Percentiles rank a stretch among this genome's conserved stretches.
Evolutionary conservation across 2,888 invertebrate species (phyloP).

Genomic region (Ochropleura plecta): DNA sequence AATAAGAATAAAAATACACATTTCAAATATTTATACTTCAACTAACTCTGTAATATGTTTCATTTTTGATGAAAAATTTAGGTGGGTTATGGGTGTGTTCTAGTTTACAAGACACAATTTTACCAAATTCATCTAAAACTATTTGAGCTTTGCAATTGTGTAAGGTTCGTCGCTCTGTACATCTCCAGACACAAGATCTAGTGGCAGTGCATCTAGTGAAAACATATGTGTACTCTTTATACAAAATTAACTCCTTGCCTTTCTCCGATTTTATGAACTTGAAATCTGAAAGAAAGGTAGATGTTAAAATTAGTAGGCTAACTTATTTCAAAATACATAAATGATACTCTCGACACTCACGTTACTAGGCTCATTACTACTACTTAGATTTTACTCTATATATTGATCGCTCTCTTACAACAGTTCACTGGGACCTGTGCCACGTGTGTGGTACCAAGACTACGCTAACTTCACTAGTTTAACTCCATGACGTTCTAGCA

Average conservation of each 20-base stretch:
- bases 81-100: constrained; percentile 29
- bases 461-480: too few species aligned
- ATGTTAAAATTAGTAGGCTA: too few species aligned
- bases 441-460: too few species aligned
- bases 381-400: too few species aligned
- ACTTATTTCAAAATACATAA: too few species aligned
- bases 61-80: constrained; percentile 4
- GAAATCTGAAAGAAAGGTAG: constrained; percentile 4
- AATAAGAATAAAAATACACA: background rate
- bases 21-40: background rate
- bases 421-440: too few species aligned
- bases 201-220: background rate
- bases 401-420: too few species aligned
- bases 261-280: constrained; percentile 7
- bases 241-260: constrained; percentile 23
- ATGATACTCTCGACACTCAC: too few species aligned
- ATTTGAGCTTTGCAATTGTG: constrained; percentile 20
- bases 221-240: constrained; percentile 17
- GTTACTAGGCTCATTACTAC: too few species aligned
- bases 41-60: constrained; percentile 1
- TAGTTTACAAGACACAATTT: background rate
- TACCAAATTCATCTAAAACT: background rate
- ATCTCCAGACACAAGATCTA: constrained; percentile 5
- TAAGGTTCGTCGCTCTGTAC: constrained; percentile 7
- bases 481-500: too few species aligned